These are phyloP conservation scores for Nomada ruficornis DNA, from an alignment of 2,888 invertebrate genomes.

Conservation along the genomic window DNA sequence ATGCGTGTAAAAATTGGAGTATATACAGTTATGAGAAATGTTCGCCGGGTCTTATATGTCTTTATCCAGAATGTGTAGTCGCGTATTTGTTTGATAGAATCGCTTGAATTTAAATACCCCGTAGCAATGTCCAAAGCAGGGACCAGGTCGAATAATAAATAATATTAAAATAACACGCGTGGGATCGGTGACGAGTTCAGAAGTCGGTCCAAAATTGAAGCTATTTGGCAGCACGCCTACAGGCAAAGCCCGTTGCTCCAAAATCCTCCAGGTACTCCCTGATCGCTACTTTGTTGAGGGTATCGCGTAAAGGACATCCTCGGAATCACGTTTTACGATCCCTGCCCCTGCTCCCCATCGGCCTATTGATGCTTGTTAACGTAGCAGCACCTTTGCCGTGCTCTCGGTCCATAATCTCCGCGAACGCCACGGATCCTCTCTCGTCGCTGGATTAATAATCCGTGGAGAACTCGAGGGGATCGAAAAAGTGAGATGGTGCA, in stretches of 20 bases:
- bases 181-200: neutral
- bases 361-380: conserved; percentile 69
- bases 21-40: neutral
- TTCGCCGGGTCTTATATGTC: neutral
- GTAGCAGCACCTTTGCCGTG: conserved; percentile 68
- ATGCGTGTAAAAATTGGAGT: conserved; percentile 16
- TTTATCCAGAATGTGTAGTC: too few relatives aligned
- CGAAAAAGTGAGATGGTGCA: conserved; percentile 64
- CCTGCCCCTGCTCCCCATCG: conserved; percentile 23
- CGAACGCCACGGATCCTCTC: conserved; percentile 69
- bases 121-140: too few relatives aligned
- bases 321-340: conserved; percentile 53
- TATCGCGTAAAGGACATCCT: conserved; percentile 46
- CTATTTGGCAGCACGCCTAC: neutral
- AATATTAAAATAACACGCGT: neutral
- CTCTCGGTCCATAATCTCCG: conserved; percentile 67
- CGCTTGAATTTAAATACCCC: too few relatives aligned
- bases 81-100: too few relatives aligned
- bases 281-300: conserved; percentile 8
- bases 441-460: conserved; percentile 71
- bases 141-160: neutral
- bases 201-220: neutral
- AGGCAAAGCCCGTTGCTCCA: too few relatives aligned
- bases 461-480: conserved; percentile 58
- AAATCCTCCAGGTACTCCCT: conserved; percentile 3